Base-by-base conservation (phyloP, 2,113 vertebrate genomes). In the Athene cunicularia region DNA sequence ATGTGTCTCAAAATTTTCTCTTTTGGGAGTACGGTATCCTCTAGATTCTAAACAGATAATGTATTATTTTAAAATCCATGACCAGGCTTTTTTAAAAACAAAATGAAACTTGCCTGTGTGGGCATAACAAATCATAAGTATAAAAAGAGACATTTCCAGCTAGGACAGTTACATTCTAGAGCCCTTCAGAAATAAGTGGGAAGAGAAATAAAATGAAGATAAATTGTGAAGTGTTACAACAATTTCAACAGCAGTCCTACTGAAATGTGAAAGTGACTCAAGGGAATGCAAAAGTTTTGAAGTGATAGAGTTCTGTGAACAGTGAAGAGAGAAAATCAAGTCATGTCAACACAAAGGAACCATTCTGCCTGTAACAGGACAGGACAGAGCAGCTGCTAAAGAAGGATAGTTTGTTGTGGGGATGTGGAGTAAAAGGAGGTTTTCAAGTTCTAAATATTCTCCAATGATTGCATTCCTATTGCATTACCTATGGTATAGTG, bases 241-340 rank as follows among this genome's bases (percentile, higher is more conserved):
- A 73, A 26, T 75, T 93, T 60, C 24, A 85, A 58, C 5, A 68
- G 43, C 59, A 84, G 11, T 60, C 33, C 58, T 50, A n/a, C 59
- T 70, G 63, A 88, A 92, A 68, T 83, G 39, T 30, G 49, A 45
- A 71, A 91, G 12, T 67, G 22, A 73, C 23, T 67, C 32, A 41
- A 80, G 24, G 35, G n/a, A 88, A 76, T 32, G 18, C 39, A 72
- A 20, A 87, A 81, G 28, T 73, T 93, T 75, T 80, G 33, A 75
- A 93, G 11, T 28, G 17, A 19, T 60, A 80, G 22, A 66, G n/a
- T 85, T 76, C 12, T 80, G 50, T 45, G 55, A 85, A 73, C 18
- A 85, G 24, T 45, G 12, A 85, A 85, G 88, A 95, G 62, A 60
- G 60, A 91, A 90, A 90, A 87, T 86, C 30, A 92, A 88, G 82